Percentiles rank a stretch among this genome's conserved stretches.
Conservation (phyloP, 2,113 vertebrate species). For the Periophthalmodon schlosseri region DNA sequence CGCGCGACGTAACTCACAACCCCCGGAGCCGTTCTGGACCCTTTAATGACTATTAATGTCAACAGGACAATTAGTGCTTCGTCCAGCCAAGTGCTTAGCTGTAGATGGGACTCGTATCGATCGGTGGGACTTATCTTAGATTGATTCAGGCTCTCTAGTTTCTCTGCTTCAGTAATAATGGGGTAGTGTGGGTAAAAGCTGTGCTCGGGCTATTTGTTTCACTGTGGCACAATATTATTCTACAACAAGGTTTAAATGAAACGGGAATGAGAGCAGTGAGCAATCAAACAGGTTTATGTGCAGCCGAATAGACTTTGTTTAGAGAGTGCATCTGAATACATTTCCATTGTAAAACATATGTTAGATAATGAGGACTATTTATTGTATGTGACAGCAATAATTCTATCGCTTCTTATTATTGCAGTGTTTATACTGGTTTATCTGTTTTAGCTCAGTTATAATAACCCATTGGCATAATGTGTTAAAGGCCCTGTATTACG, state of each 20-base stretch:
- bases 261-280: background rate
- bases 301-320: background rate
- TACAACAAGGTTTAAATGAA: background rate
- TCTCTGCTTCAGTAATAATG: constrained; percentile 13
- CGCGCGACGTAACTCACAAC: constrained; percentile 60
- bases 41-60: constrained; percentile 82
- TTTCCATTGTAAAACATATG: background rate
- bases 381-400: no score
- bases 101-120: constrained; percentile 67
- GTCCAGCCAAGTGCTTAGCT: constrained; percentile 66
- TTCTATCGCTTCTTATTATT: background rate
- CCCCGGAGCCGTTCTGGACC: constrained; percentile 52
- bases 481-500: no score
- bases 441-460: background rate
- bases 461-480: no score
- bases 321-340: background rate
- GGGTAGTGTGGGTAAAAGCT: constrained; percentile 19
- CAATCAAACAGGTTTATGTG: background rate
- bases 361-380: background rate
- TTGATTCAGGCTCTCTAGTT: constrained; percentile 69
- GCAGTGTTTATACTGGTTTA: background rate
- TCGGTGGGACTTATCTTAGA: constrained; percentile 73
- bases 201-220: constrained; percentile 2
- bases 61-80: constrained; percentile 78
- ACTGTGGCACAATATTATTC: background rate